These are phyloP conservation scores for Parazoanthus swiftii DNA, from an alignment of 92 coral and sea anemone species.

Conservation along the genomic window DNA sequence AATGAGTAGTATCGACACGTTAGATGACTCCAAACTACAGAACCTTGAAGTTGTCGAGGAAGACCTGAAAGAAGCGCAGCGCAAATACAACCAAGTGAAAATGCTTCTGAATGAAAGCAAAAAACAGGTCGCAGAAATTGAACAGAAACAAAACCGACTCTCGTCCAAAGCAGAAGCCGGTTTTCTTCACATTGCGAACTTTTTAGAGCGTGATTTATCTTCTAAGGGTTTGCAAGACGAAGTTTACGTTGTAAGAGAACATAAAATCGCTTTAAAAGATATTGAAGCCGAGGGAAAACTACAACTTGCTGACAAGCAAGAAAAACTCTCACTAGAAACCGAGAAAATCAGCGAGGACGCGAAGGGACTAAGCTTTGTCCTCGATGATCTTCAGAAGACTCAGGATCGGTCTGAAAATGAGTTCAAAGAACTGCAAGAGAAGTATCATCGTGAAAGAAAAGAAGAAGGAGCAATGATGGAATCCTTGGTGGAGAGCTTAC, in stretches of 20 bases:
- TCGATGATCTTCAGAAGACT: slow-evolving; percentile 77
- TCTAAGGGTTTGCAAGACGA: slow-evolving; percentile 67
- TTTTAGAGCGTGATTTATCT: slow-evolving; percentile 63
- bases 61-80: slow-evolving; percentile 76
- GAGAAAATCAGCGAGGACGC: slow-evolving; percentile 57
- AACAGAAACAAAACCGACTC: slow-evolving; percentile 57
- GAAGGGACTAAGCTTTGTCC: slow-evolving; percentile 60
- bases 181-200: slow-evolving; percentile 65
- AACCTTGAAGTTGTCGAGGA: slow-evolving; percentile 72
- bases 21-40: slow-evolving; percentile 65
- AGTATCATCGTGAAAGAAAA: slow-evolving; percentile 73
- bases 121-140: slow-evolving; percentile 66
- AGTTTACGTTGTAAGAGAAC: slow-evolving; percentile 66
- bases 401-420: slow-evolving; percentile 84
- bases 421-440: slow-evolving; percentile 73
- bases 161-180: slow-evolving; percentile 61
- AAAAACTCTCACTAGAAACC: slow-evolving; percentile 47
- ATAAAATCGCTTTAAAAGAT: slow-evolving; percentile 72
- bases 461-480: slow-evolving; percentile 77
- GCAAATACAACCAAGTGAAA: slow-evolving; percentile 71
- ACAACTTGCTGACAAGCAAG: slow-evolving; percentile 75
- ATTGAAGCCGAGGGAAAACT: slow-evolving; percentile 83
- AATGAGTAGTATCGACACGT: slow-evolving; percentile 61
- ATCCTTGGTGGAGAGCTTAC: slow-evolving; percentile 79
- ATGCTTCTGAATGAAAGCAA: slow-evolving; percentile 66